Evolutionary conservation across 2,797 vertebrate species (phyloP).

Genomic region (Hydrophis major): DNA sequence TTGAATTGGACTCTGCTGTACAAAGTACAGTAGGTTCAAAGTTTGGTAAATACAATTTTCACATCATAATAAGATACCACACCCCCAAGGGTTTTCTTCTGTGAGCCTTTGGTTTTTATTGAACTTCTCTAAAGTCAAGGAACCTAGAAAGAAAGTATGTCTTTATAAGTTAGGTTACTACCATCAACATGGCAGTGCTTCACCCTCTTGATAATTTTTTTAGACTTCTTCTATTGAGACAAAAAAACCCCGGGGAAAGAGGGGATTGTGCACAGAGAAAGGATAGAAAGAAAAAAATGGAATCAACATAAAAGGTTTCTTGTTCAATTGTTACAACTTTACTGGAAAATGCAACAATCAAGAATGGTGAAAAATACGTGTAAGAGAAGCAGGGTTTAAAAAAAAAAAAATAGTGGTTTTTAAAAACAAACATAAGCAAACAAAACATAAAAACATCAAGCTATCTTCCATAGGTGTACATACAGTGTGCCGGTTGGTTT

Average conservation of each 20-base stretch:
- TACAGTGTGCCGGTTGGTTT: no score
- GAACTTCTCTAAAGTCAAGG: neutral
- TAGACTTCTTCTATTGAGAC: neutral
- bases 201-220: neutral
- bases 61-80: neutral
- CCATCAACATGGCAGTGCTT: neutral
- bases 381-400: neutral
- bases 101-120: neutral
- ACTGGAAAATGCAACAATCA: neutral
- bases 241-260: neutral
- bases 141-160: neutral
- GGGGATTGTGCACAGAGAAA: neutral
- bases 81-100: no score
- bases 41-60: neutral
- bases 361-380: neutral
- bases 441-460: no score
- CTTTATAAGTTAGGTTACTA: neutral
- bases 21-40: neutral
- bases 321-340: neutral
- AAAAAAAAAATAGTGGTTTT: no score
- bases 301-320: neutral
- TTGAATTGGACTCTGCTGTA: neutral
- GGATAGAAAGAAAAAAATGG: neutral
- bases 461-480: no score
- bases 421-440: no score